Evolutionary conservation across 2,888 invertebrate species (phyloP).

Genomic region (Hyalella azteca): DNA sequence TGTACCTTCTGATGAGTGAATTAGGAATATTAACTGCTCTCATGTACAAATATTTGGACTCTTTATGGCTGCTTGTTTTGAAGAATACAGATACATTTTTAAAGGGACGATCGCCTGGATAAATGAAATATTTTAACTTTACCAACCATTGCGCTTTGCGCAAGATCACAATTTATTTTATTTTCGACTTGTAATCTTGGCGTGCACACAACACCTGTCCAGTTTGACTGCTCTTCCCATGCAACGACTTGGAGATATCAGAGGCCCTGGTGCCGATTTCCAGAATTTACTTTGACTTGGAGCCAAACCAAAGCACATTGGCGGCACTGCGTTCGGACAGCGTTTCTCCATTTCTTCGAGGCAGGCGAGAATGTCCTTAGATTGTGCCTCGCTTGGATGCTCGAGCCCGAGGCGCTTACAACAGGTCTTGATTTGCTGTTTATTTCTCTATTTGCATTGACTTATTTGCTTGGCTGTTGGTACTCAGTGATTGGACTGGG

Average conservation of each 20-base stretch:
- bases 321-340: neutral
- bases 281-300: neutral
- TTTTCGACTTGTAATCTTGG: neutral
- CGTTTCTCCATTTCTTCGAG: neutral
- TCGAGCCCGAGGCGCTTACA: neutral
- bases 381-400: neutral
- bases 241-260: neutral
- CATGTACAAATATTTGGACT: too few relatives aligned
- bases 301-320: neutral
- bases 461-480: slow-evolving; percentile 11
- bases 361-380: neutral
- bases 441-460: slow-evolving; percentile 30
- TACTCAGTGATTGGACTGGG: neutral
- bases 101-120: too few relatives aligned
- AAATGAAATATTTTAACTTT: too few relatives aligned
- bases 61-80: too few relatives aligned
- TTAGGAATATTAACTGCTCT: neutral
- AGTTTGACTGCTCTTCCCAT: neutral
- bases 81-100: too few relatives aligned
- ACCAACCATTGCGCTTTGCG: neutral
- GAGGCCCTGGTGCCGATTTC: neutral
- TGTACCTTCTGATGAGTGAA: neutral
- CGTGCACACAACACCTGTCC: neutral
- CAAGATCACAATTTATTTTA: neutral
- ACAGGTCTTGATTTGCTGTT: slow-evolving; percentile 10